phyloP scores from a whole-genome alignment of 2,888 invertebrate genomes.

The Augochlorella aurata region DNA sequence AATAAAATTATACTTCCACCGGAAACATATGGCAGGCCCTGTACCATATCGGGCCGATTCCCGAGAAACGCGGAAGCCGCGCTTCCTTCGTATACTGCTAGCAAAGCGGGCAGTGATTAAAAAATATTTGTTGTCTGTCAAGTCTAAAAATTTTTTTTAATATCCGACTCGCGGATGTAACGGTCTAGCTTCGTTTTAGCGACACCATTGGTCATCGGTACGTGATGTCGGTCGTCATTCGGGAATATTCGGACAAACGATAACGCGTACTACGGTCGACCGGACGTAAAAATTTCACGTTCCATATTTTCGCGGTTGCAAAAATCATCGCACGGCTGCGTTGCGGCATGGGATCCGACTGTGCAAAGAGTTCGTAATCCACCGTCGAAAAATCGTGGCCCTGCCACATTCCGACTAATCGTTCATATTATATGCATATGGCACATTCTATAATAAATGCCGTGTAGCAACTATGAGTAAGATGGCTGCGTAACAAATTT shows the following conservation, averaged over 20 bases:
- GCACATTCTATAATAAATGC: background rate
- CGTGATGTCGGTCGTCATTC: slow-evolving; percentile 13
- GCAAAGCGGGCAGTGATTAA: slow-evolving; percentile 6
- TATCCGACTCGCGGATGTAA: slow-evolving; percentile 15
- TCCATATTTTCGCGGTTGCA: background rate
- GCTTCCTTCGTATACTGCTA: background rate
- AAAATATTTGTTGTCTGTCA: slow-evolving; percentile 16
- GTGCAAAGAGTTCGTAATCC: background rate
- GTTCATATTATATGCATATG: background rate
- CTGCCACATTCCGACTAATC: too few species aligned
- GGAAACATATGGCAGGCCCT: background rate
- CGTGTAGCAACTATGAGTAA: too few species aligned
- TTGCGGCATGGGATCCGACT: background rate
- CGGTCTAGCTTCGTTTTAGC: background rate
- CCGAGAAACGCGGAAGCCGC: background rate
- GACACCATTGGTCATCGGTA: slow-evolving; percentile 5
- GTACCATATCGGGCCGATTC: background rate
- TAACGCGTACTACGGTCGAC: background rate
- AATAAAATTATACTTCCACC: background rate
- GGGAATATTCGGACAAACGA: slow-evolving; percentile 11
- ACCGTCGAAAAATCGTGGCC: background rate
- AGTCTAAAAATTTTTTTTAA: slow-evolving; percentile 15
- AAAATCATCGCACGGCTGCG: slow-evolving; percentile 8
- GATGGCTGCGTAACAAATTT: too few species aligned
- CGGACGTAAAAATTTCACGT: slow-evolving; percentile 5